A percentile compares a stretch with the other conserved stretches of the same genome.
phyloP scores from a whole-genome alignment of 2,113 vertebrate genomes.

The Hymenochirus boettgeri region DNA sequence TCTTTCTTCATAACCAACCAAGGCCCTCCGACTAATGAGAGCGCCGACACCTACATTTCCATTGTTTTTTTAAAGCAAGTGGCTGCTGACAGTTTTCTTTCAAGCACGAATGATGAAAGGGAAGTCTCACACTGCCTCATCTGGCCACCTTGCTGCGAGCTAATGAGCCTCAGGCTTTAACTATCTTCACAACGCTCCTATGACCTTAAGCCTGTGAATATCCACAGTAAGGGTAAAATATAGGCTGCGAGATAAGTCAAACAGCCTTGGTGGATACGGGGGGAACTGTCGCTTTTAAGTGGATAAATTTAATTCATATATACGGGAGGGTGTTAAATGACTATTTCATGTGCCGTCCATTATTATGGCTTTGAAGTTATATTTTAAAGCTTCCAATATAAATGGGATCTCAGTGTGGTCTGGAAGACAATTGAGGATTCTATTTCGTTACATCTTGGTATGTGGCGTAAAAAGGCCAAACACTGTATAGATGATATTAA shows the following conservation, averaged over 20 bases:
- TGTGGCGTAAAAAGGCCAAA: no score
- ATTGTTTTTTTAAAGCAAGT: slow-evolving; percentile 77
- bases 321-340: no score
- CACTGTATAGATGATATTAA: no score
- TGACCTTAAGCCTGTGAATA: slow-evolving; percentile 72
- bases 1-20: slow-evolving; percentile 51
- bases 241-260: slow-evolving; percentile 52
- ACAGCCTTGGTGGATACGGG: background rate
- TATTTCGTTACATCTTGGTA: no score
- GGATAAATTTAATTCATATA: background rate
- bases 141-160: slow-evolving; percentile 70
- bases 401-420: no score
- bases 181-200: slow-evolving; percentile 65
- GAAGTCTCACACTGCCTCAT: slow-evolving; percentile 67
- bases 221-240: slow-evolving; percentile 65
- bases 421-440: no score
- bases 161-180: slow-evolving; percentile 72
- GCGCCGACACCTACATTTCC: slow-evolving; percentile 71
- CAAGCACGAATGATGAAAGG: slow-evolving; percentile 80
- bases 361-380: no score
- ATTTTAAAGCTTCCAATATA: no score
- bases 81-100: slow-evolving; percentile 74
- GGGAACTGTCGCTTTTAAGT: background rate
- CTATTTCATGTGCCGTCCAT: no score
- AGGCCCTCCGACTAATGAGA: slow-evolving; percentile 65